Base-by-base conservation (phyloP, 2,888 invertebrate species). In the Mactromeris polynyma region DNA sequence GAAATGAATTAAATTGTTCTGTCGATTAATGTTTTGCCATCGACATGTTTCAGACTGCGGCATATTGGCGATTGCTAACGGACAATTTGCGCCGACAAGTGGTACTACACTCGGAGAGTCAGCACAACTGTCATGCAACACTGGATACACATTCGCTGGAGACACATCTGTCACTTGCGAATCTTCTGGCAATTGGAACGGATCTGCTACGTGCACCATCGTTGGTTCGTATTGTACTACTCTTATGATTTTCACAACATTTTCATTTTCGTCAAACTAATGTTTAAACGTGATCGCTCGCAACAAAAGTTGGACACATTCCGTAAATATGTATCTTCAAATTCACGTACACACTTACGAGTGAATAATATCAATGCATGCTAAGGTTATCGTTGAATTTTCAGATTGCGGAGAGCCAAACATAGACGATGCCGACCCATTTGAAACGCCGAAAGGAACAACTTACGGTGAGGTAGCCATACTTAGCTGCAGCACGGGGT, bases 341-440 rank as follows among this genome's bases (percentile, higher is more conserved):
- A 46, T 46, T 4, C 46, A 46, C 14, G 17, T 46, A 46, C 46
- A 17, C 46, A 14, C 46, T 17, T 9, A 46, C 11, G 9, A 46
- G 46, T 46, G 46, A 46, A 46, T 46, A 9, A 17, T 46, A 11
- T 46, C n/a, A 46, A 46, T 17, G 17, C 46, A 46, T 46, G 46
- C 17, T 46, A 46, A 46, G 14, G 46, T 46, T 46, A 46, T 46
- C 46, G 46, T 46, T 46, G 46, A 46, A 46, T 77, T 33, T 36
- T 1, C 33, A 89, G 89, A 89, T 83, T 89, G 89, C 81, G 81
- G 78, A n/a, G 58, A 73, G 42, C 86, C 83, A 17, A 33, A 58
- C 26, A 81, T 83, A 26, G 42, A 17, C 21, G 77, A 89, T 81
- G 86, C 81, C 7, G 58, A 58, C n/a, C 3, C n/a, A n/a, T 77